Base-by-base conservation (phyloP, 2,888 invertebrate genomes). In the Microctonus brassicae region DNA sequence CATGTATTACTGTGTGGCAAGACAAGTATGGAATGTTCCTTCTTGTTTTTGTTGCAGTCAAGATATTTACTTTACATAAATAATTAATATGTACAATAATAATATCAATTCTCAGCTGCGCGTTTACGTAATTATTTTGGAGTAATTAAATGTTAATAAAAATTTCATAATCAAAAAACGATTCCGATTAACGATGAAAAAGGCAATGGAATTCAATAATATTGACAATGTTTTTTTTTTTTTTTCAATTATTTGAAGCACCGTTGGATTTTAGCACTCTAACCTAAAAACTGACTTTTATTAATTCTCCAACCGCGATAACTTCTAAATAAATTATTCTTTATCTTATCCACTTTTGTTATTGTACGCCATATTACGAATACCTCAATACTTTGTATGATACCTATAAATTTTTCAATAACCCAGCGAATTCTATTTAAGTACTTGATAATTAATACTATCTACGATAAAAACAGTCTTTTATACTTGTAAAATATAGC, bases 71-170 rank as follows among this genome's bases (percentile, higher is more conserved):
- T 55, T 29, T 70, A 70, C 65, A 70, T 70, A 70, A 65, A 70
- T 70, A 52, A 68, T 34, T 1, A 17, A 58, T 68, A 68, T 68
- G 68, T 68, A 68, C 52, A 24, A 53, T 11, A 10, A 52, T 60
- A 70, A 60, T 65, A 70, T 58, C 39, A 70, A 70, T 64, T 58
- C 34, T 64, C 55, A 58, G 63, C 63, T 29, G 63, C 63, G 47
- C 17, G 26, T 63, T 52, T 11, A 42, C 22, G 20, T 33, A 52
- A 9, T 17, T 34, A 22, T 22, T 9, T 9, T 62, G n/a, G 26
- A 10, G n/a, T 39, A 62, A 62, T 55, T 10, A 24, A n/a, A 55
- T 13, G 24, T 26, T 2, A 55, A 39, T 62, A 24, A 62, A 13
- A 13, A 24, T 24, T 39, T 0, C 22, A 24, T 5, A n/a, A 42